phyloP scores from a whole-genome alignment of 2,888 invertebrate species.

The Spodoptera picta region DNA sequence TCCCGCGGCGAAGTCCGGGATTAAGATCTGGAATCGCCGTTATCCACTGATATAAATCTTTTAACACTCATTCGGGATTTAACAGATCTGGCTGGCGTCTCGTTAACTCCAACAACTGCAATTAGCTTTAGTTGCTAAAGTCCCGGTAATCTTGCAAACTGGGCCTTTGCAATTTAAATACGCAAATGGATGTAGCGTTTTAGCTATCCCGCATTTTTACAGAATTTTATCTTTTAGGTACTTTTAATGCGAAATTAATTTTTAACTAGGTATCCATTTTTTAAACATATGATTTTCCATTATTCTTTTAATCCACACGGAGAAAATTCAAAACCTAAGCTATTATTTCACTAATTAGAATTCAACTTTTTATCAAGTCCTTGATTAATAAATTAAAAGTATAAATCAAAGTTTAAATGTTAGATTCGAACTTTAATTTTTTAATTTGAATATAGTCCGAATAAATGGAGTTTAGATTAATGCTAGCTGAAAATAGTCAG shows the following conservation, averaged over 20 bases:
- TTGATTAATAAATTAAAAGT: conserved; percentile 46
- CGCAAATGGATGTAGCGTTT: conserved; percentile 59
- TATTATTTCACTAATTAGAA: conserved; percentile 43
- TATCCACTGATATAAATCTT: conserved; percentile 85
- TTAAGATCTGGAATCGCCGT: conserved; percentile 72
- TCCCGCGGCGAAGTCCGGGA: conserved; percentile 70
- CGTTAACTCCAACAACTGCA: conserved; percentile 85
- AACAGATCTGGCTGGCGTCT: conserved; percentile 74
- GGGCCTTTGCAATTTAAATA: conserved; percentile 75
- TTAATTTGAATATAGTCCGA: conserved; percentile 42
- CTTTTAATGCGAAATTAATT: conserved; percentile 9
- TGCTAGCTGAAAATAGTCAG: conserved; percentile 39
- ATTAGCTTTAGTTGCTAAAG: conserved; percentile 79
- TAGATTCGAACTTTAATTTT: conserved; percentile 41
- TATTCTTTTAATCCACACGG: conserved; percentile 12
- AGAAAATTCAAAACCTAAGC: conserved; percentile 23
- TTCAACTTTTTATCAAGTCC: conserved; percentile 38
- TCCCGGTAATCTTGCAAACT: conserved; percentile 79
- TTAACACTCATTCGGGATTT: conserved; percentile 84
- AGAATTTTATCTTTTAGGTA: conserved; percentile 17
- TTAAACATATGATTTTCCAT: conserved; percentile 17
- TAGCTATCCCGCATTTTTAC: conserved; percentile 32
- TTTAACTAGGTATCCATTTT: neutral
- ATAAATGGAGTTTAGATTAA: conserved; percentile 40
- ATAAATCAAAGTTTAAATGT: conserved; percentile 48